phyloP scores from a whole-genome alignment of 53 echinoderm and acorn worm species.

The Echinometra lucunter region DNA sequence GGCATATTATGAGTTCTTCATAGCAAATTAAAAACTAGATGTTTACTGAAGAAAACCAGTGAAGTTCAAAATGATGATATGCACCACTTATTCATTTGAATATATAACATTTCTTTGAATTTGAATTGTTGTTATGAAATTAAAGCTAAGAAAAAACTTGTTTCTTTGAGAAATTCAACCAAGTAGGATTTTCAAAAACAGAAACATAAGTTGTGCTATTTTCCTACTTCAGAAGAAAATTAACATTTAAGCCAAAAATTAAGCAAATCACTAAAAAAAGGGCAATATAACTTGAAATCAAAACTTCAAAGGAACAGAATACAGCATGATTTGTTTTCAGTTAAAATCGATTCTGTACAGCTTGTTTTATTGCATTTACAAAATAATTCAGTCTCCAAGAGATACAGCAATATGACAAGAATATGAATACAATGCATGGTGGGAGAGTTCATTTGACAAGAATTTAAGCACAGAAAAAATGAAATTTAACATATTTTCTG shows the following conservation, averaged over 20 bases:
- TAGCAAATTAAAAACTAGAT: neutral
- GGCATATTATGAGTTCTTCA: too few relatives aligned
- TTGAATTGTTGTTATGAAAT: too few relatives aligned
- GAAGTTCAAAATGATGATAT: neutral
- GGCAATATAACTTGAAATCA: neutral
- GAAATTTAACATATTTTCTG: neutral
- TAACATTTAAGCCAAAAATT: too few relatives aligned
- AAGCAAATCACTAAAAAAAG: neutral
- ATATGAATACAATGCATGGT: neutral
- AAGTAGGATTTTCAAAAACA: neutral
- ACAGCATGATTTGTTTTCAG: neutral
- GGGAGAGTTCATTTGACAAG: neutral
- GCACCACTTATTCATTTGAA: too few relatives aligned
- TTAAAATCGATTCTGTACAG: neutral
- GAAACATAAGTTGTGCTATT: neutral
- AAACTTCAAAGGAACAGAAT: neutral
- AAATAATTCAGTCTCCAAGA: neutral
- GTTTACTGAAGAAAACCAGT: neutral
- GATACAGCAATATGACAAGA: neutral
- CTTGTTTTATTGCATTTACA: slow-evolving; percentile 9
- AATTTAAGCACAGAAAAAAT: neutral
- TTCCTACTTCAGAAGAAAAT: neutral
- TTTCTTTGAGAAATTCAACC: neutral
- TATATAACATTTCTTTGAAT: too few relatives aligned
- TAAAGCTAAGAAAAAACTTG: too few relatives aligned